A percentile compares a stretch with the other conserved stretches of the same genome.
Conservation (phyloP, 2,113 vertebrate genomes). For the Echinops telfairi region DNA sequence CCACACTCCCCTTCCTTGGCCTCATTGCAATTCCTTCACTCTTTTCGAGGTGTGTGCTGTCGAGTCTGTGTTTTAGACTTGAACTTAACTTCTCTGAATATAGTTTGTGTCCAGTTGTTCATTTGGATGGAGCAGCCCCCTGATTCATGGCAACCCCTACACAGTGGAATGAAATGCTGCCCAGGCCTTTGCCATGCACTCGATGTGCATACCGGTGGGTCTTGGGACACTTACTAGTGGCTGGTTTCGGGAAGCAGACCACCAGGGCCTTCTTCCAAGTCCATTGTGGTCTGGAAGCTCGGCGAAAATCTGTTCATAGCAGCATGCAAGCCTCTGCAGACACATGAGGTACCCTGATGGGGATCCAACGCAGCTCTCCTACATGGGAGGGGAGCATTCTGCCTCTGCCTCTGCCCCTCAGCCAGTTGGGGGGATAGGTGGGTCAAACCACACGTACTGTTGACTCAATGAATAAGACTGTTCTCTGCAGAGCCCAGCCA, state of each 20-base stretch:
- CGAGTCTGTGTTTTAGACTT: too few relatives aligned
- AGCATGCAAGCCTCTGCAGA: background rate
- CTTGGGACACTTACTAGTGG: background rate
- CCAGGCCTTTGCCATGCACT: background rate
- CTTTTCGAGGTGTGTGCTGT: background rate
- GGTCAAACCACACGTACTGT: background rate
- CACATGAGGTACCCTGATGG: background rate
- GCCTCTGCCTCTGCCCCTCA: background rate
- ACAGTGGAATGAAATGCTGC: background rate
- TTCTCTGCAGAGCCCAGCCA: slow-evolving; percentile 13
- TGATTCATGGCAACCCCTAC: background rate
- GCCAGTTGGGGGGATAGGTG: background rate
- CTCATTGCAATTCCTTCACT: slow-evolving; percentile 29
- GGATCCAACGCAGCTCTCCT: background rate
- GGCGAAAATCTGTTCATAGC: background rate
- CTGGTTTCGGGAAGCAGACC: background rate
- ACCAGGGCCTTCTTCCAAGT: background rate
- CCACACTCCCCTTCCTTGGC: background rate
- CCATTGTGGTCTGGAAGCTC: background rate
- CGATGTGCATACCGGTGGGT: background rate
- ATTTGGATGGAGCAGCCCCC: background rate
- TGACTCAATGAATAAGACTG: slow-evolving; percentile 33
- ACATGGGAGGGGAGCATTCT: background rate
- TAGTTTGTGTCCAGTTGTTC: background rate
- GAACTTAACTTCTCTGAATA: background rate